phyloP scores from a whole-genome alignment of 2,888 invertebrate species.

The Anticlea derivata region DNA sequence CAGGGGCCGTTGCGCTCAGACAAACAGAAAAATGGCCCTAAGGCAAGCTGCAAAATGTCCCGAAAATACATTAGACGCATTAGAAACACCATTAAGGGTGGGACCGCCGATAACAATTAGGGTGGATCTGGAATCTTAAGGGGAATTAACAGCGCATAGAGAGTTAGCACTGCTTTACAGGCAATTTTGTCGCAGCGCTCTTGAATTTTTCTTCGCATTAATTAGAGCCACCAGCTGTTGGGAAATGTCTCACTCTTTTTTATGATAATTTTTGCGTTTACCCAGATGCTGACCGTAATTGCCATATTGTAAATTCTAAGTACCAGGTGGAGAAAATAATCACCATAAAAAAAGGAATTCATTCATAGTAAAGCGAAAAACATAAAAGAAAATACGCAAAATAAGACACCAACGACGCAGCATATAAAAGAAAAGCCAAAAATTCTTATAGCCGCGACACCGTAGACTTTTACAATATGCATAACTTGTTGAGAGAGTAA shows the following conservation, averaged over 20 bases:
- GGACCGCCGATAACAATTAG: slow-evolving; percentile 79
- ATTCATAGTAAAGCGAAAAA: slow-evolving; percentile 67
- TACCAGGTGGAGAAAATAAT: slow-evolving; percentile 42
- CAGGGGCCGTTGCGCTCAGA: slow-evolving; percentile 62
- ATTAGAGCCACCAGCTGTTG: slow-evolving; percentile 25
- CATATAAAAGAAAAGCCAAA: slow-evolving; percentile 68
- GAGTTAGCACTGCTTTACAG: slow-evolving; percentile 73
- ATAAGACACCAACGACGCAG: slow-evolving; percentile 67
- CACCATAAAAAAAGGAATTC: slow-evolving; percentile 61
- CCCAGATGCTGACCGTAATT: slow-evolving; percentile 10
- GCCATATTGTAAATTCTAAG: slow-evolving; percentile 22
- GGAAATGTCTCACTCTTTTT: slow-evolving; percentile 18
- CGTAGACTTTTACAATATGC: slow-evolving; percentile 79
- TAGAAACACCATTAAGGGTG: slow-evolving; percentile 81
- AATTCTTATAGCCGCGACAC: slow-evolving; percentile 66
- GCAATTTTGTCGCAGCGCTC: slow-evolving; percentile 31
- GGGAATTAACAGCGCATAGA: slow-evolving; percentile 75
- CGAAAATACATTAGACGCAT: slow-evolving; percentile 82
- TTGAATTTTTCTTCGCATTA: slow-evolving; percentile 30
- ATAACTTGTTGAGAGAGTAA: slow-evolving; percentile 83
- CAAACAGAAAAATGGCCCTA: slow-evolving; percentile 79
- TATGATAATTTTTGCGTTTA: slow-evolving; percentile 14
- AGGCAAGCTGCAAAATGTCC: slow-evolving; percentile 83
- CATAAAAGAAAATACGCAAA: slow-evolving; percentile 66
- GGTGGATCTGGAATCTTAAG: slow-evolving; percentile 77